Evolutionary conservation across 2,888 invertebrate genomes (phyloP).

Genomic region (Kuschelorhynchus macadamiae): DNA sequence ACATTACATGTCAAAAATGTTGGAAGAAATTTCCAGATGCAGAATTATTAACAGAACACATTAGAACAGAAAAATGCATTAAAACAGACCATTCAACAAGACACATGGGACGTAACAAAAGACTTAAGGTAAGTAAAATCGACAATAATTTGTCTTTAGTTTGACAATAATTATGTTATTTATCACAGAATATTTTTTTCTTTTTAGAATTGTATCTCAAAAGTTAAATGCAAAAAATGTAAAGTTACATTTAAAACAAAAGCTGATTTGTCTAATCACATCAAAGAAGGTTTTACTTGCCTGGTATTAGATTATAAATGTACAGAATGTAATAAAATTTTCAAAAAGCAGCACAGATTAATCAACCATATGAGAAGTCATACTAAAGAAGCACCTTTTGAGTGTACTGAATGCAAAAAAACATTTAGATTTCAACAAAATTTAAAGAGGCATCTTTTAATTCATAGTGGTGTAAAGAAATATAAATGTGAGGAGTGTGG

Average conservation of each 20-base stretch:
- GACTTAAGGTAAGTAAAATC: too few species aligned
- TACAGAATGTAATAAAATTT: conserved; percentile 57
- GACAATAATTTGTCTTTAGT: not conserved
- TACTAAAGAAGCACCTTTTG: conserved; percentile 64
- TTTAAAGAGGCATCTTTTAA: conserved; percentile 44
- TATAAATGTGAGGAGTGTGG: conserved; percentile 57
- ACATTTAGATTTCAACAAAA: conserved; percentile 48
- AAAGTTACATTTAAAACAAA: conserved; percentile 14
- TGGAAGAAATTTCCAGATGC: conserved; percentile 19
- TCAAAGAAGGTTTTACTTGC: conserved; percentile 23
- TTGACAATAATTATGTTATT: too few species aligned
- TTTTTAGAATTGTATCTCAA: conserved; percentile 16
- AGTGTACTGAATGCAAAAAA: conserved; percentile 65
- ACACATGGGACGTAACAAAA: not conserved
- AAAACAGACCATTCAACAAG: not conserved
- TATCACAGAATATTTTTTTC: too few species aligned
- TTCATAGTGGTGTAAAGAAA: conserved; percentile 55
- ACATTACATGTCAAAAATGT: conserved; percentile 25
- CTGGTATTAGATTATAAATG: conserved; percentile 25
- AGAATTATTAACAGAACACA: conserved; percentile 10
- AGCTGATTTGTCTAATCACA: conserved; percentile 30
- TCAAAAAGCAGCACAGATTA: conserved; percentile 45
- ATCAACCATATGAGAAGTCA: conserved; percentile 63
- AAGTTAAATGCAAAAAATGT: conserved; percentile 21
- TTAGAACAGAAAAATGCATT: not conserved